These are phyloP conservation scores for Peromyscus nudipes DNA, from an alignment of 2,797 vertebrate species.

Conservation along the genomic window DNA sequence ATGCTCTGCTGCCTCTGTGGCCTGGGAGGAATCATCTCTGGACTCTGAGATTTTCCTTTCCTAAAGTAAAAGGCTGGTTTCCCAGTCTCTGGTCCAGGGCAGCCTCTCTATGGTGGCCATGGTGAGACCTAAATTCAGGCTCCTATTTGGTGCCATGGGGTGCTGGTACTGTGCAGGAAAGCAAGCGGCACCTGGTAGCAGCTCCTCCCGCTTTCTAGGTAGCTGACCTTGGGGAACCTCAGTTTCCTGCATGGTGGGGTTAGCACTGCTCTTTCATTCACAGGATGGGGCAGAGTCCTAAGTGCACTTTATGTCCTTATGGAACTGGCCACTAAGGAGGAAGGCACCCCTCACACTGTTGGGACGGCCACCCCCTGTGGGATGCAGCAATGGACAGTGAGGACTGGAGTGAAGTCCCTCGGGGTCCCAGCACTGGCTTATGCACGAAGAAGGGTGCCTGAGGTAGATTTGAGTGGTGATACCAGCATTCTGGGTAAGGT, in stretches of 20 bases:
- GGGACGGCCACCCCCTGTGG: background rate
- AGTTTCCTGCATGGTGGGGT: background rate
- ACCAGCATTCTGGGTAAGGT: background rate
- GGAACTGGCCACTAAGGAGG: background rate
- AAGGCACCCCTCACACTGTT: background rate
- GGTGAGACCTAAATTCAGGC: background rate
- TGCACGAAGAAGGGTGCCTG: background rate
- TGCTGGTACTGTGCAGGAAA: background rate
- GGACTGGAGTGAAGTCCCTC: fast-evolving
- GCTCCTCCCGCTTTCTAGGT: background rate
- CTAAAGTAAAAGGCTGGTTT: background rate
- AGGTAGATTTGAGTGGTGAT: background rate
- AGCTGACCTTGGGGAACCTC: background rate
- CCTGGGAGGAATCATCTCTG: fast-evolving
- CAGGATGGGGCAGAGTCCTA: background rate
- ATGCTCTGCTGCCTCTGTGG: fast-evolving
- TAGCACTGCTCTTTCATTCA: background rate
- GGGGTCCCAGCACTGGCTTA: too few relatives aligned
- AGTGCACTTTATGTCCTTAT: fast-evolving
- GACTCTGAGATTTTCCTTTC: background rate
- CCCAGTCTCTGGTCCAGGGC: background rate
- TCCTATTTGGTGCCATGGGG: background rate
- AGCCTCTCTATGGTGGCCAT: background rate
- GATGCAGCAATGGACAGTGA: fast-evolving
- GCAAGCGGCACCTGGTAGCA: fast-evolving